Conservation (phyloP, 64 coral and sea anemone genomes). For the Dendrophyllia cribrosa region DNA sequence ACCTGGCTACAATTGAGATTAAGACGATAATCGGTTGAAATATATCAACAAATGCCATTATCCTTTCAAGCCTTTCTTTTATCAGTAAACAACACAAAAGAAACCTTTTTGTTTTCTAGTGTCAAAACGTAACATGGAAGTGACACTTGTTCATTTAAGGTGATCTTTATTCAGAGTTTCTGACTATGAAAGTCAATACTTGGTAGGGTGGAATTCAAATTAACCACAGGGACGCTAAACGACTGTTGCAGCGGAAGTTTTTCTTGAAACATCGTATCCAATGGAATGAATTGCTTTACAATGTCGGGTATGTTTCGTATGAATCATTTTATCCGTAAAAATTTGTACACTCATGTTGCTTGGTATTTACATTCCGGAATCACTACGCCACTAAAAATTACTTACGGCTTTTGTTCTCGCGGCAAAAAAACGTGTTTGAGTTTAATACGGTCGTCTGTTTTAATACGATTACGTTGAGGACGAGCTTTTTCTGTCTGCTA, state of each 20-base stretch:
- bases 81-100: not conserved
- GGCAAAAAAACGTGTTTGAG: too few species aligned
- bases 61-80: not conserved
- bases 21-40: not conserved
- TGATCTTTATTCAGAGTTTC: conserved; percentile 7
- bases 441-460: too few species aligned
- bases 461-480: too few species aligned
- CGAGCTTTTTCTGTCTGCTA: too few species aligned
- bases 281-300: not conserved
- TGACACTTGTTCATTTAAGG: conserved; percentile 24
- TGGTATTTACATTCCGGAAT: conserved; percentile 21
- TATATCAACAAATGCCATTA: conserved; percentile 20
- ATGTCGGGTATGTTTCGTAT: not conserved
- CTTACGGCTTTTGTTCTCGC: too few species aligned
- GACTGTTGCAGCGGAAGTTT: not conserved
- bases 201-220: not conserved
- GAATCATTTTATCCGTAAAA: not conserved
- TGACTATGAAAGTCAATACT: conserved; percentile 21
- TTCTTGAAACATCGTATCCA: not conserved
- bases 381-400: not conserved
- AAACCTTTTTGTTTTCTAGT: conserved; percentile 3
- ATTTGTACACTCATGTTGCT: not conserved
- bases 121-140: not conserved
- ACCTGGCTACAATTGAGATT: not conserved
- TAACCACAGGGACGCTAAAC: not conserved